Evolutionary conservation across 1,140 invertebrate genomes (phyloP).

Genomic region (Drosophila repleta): DNA sequence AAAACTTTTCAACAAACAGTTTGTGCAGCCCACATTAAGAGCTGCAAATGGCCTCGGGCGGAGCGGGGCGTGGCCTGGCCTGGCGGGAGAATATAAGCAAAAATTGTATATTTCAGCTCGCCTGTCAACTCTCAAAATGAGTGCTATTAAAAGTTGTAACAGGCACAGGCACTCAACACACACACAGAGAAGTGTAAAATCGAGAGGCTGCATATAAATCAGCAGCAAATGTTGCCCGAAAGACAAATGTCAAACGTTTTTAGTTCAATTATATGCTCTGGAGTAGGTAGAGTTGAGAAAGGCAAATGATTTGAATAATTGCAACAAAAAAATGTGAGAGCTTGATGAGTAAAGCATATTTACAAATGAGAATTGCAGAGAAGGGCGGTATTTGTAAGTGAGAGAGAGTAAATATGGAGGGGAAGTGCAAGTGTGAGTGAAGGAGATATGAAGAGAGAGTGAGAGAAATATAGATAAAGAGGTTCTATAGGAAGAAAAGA

Average conservation of each 20-base stretch:
- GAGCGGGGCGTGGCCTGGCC: background rate
- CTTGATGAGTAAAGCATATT: no score
- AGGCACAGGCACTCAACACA: constrained; percentile 1
- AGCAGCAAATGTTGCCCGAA: constrained; percentile 31
- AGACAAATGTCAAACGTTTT: constrained; percentile 39
- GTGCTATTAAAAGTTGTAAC: constrained; percentile 39
- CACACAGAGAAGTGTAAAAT: background rate
- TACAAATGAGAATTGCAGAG: constrained; percentile 2
- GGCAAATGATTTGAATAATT: background rate
- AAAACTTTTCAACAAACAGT: constrained; percentile 61
- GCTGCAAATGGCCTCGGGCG: background rate
- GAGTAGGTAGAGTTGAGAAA: background rate
- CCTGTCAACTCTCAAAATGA: constrained; percentile 23
- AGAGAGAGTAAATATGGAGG: background rate
- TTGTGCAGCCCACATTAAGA: constrained; percentile 29
- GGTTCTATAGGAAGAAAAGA: background rate
- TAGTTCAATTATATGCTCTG: constrained; percentile 22
- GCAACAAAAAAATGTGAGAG: no score
- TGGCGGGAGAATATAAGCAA: constrained; percentile 1
- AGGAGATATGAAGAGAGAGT: background rate
- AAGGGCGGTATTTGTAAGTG: background rate
- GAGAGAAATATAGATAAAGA: background rate
- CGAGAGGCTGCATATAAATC: constrained; percentile 30
- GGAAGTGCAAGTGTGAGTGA: background rate
- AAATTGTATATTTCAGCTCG: constrained; percentile 31